These are phyloP conservation scores for Harpagoxenus sublaevis DNA, from an alignment of 2,888 invertebrate genomes.

Conservation along the genomic window DNA sequence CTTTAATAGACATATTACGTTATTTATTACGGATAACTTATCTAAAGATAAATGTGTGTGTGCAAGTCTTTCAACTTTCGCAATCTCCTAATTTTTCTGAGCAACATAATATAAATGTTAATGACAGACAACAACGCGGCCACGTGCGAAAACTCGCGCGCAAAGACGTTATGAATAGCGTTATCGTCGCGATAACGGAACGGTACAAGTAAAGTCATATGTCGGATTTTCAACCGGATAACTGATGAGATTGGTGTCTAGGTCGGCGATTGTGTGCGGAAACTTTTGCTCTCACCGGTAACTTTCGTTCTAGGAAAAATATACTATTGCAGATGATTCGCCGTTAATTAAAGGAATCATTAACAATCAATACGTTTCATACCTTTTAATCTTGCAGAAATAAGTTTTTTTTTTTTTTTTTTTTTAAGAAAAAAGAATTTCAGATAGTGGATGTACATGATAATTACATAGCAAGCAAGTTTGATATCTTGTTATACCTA, in stretches of 20 bases:
- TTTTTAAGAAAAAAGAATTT: conserved; percentile 30
- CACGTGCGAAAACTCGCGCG: conserved; percentile 38
- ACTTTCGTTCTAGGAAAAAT: background rate
- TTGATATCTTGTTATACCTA: background rate
- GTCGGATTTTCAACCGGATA: conserved; percentile 64
- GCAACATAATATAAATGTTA: background rate
- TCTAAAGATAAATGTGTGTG: conserved; percentile 31
- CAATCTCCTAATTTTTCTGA: background rate
- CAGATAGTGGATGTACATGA: background rate
- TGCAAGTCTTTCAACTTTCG: background rate
- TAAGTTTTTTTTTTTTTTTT: conserved; percentile 44
- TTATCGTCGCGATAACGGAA: conserved; percentile 53
- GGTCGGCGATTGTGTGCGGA: conserved; percentile 54
- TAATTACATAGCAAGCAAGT: background rate
- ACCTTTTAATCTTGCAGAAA: background rate
- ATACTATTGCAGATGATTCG: background rate
- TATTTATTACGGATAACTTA: conserved; percentile 13
- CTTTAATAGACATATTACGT: conserved; percentile 2
- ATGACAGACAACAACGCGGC: background rate
- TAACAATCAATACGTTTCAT: background rate
- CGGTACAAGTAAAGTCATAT: conserved; percentile 39
- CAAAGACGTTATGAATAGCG: conserved; percentile 6
- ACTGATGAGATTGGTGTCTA: conserved; percentile 60
- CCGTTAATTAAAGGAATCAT: background rate
- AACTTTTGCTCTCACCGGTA: conserved; percentile 73